These are phyloP conservation scores for Littorina saxatilis DNA, from an alignment of 1,140 invertebrate genomes.

Conservation along the genomic window DNA sequence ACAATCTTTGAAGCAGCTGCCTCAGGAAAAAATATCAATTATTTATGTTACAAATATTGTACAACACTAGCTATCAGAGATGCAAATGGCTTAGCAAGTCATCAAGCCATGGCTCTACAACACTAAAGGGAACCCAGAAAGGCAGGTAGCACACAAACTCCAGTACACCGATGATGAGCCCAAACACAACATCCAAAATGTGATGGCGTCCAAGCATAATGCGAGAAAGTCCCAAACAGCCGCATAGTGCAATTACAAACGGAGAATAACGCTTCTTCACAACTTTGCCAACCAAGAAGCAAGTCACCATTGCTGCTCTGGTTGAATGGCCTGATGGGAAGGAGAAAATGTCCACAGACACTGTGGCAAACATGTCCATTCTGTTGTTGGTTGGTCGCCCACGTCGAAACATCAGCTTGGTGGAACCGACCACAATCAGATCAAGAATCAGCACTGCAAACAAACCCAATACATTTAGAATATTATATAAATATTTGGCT, in stretches of 20 bases:
- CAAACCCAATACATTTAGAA: no score
- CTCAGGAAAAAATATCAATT: no score
- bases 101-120: conserved; percentile 59
- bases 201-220: conserved; percentile 90
- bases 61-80: conserved; percentile 43
- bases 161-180: conserved; percentile 85
- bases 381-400: conserved; percentile 84
- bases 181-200: conserved; percentile 88
- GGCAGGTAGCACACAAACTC: conserved; percentile 82
- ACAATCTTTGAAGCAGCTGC: no score
- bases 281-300: conserved; percentile 73
- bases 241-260: conserved; percentile 85
- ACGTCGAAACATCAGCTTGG: conserved; percentile 88
- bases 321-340: conserved; percentile 98
- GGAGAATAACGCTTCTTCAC: conserved; percentile 47
- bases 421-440: conserved; percentile 86
- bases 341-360: conserved; percentile 90
- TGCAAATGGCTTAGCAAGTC: conserved; percentile 68
- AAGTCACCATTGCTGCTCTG: conserved; percentile 86
- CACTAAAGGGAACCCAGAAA: conserved; percentile 59
- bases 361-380: conserved; percentile 80
- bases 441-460: conserved; percentile 90
- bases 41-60: no score
- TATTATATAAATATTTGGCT: no score
- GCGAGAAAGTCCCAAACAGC: conserved; percentile 86